Percentiles rank a stretch among this genome's conserved stretches.
Evolutionary conservation across 2,888 invertebrate species (phyloP).

Genomic region (Rambutsinella grinnellia): DNA sequence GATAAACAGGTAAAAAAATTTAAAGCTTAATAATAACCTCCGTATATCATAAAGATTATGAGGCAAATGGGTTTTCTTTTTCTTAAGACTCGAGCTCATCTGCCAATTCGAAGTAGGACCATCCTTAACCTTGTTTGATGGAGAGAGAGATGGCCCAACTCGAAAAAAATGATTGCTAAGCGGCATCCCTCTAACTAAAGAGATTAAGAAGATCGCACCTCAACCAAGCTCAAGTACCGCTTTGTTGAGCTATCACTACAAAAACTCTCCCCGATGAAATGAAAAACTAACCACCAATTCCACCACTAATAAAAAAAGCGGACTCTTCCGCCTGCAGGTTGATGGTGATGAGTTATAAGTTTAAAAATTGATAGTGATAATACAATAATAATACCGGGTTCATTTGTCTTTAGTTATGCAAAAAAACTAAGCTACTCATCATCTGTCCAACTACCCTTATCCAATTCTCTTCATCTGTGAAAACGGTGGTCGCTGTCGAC

Average conservation of each 20-base stretch:
- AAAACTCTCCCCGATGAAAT: conserved; percentile 34
- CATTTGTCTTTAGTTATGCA: conserved; percentile 1
- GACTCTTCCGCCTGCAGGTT: background rate
- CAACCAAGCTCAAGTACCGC: conserved; percentile 57
- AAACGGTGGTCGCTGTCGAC: too few species aligned
- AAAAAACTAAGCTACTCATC: conserved; percentile 20
- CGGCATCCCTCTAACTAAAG: conserved; percentile 64
- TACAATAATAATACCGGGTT: conserved; percentile 32
- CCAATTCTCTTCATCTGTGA: background rate
- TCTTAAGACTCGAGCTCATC: too few species aligned
- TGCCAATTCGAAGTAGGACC: conserved; percentile 15
- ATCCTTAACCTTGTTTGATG: conserved; percentile 56
- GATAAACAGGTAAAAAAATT: conserved; percentile 9
- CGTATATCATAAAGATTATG: background rate
- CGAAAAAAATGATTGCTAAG: conserved; percentile 59
- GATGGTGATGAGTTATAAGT: conserved; percentile 41
- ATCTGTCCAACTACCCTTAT: conserved; percentile 29
- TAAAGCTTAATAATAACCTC: background rate
- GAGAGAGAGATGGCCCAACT: conserved; percentile 41
- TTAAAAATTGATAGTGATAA: conserved; percentile 35
- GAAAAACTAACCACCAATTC: conserved; percentile 52
- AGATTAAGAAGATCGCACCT: conserved; percentile 66
- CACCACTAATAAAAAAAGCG: background rate
- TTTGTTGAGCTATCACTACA: conserved; percentile 53
- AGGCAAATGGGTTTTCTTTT: conserved; percentile 43